Conservation (phyloP, 2,113 vertebrate species). For the Nanorana parkeri region DNA sequence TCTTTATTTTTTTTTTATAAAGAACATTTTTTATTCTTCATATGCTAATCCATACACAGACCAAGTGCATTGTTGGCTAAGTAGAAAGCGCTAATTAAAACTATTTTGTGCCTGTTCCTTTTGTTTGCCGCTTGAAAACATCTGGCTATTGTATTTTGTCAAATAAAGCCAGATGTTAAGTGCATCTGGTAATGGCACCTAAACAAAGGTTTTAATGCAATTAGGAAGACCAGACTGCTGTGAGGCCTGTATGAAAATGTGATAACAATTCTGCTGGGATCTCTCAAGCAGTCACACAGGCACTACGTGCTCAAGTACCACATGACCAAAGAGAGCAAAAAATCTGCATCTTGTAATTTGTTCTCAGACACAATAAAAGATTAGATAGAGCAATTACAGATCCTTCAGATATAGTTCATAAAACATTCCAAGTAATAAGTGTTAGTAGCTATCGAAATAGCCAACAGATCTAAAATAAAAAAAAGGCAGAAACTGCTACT, state of each 20-base stretch:
- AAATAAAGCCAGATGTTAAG: constrained; percentile 77
- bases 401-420: constrained; percentile 17
- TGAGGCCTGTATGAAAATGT: constrained; percentile 72
- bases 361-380: constrained; percentile 68
- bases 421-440: constrained; percentile 19
- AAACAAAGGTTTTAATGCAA: constrained; percentile 79
- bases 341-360: constrained; percentile 65
- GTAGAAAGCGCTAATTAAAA: constrained; percentile 46
- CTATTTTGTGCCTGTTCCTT: constrained; percentile 45
- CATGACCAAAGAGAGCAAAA: constrained; percentile 49
- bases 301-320: constrained; percentile 65
- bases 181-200: constrained; percentile 72
- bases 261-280: constrained; percentile 74
- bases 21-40: constrained; percentile 18
- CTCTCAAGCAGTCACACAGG: constrained; percentile 70
- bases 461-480: background rate
- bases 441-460: background rate
- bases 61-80: constrained; percentile 25
- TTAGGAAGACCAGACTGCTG: constrained; percentile 70
- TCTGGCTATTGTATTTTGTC: constrained; percentile 74
- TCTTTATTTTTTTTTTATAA: background rate
- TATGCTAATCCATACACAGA: constrained; percentile 1
- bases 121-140: constrained; percentile 71
- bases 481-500: background rate
- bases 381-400: constrained; percentile 56